Evolutionary conservation across 2,797 vertebrate genomes (phyloP).

Genomic region (Jordanella pulchra): DNA sequence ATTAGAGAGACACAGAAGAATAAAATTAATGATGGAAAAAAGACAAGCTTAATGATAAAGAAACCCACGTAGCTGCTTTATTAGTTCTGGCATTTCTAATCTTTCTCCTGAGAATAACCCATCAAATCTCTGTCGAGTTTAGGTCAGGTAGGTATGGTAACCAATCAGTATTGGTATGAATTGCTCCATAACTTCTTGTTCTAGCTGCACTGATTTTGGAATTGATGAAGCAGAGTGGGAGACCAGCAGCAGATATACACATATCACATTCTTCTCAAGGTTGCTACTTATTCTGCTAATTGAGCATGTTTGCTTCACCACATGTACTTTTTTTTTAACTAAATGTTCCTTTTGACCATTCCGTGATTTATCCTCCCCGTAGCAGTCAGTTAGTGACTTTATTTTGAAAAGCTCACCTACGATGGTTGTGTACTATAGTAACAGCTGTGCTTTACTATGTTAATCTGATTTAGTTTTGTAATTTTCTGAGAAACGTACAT

Average conservation of each 20-base stretch:
- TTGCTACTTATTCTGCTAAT: neutral
- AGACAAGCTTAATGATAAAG: neutral
- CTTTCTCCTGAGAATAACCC: neutral
- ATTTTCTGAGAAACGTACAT: neutral
- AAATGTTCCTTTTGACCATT: neutral
- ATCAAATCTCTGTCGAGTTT: neutral
- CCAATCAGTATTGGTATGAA: neutral
- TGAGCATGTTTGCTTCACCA: neutral
- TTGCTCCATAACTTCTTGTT: neutral
- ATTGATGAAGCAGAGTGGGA: neutral
- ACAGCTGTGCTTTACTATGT: neutral
- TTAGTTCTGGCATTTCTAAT: too few relatives aligned
- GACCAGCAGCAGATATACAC: neutral
- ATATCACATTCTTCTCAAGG: neutral
- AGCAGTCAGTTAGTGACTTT: neutral
- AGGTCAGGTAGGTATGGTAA: neutral
- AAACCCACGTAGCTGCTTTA: neutral
- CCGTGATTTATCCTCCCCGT: neutral
- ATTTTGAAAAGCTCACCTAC: neutral
- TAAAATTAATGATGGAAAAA: neutral
- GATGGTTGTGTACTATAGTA: neutral
- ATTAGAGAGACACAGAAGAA: neutral
- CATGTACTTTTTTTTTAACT: neutral
- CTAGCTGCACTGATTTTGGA: neutral
- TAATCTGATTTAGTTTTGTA: neutral